phyloP scores from a whole-genome alignment of 2,797 vertebrate genomes.

The Gymnocypris eckloni region DNA sequence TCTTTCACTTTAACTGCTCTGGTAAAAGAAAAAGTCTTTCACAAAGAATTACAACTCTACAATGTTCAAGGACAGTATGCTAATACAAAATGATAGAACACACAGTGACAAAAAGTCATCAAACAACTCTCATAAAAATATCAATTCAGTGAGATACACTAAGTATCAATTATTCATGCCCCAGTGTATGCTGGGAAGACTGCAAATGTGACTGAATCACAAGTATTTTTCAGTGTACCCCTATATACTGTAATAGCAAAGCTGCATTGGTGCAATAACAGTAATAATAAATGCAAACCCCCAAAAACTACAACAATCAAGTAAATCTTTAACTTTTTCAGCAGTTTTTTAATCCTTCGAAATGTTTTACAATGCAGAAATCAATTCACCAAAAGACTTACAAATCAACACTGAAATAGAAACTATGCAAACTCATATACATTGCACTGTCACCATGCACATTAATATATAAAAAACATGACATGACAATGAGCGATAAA shows the following conservation, averaged over 20 bases:
- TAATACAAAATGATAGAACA: conserved; percentile 3
- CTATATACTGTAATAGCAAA: neutral
- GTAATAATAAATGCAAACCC: neutral
- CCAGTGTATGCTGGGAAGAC: neutral
- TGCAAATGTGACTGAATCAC: neutral
- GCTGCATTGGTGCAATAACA: neutral
- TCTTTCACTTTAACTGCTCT: neutral
- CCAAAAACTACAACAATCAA: neutral
- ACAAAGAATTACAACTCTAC: conserved; percentile 17
- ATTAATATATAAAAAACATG: neutral
- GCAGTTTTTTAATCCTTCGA: too few relatives aligned
- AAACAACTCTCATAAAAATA: neutral
- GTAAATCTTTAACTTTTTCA: neutral
- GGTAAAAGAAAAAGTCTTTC: conserved; percentile 1
- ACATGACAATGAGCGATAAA: neutral
- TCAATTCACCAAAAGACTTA: neutral
- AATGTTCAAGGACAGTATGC: conserved; percentile 23
- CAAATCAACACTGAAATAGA: neutral
- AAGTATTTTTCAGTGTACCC: neutral
- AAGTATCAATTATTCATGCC: neutral
- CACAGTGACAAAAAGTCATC: too few relatives aligned
- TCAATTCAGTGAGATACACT: neutral
- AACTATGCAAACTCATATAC: neutral
- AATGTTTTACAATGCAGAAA: neutral
- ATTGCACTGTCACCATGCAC: neutral